Base-by-base conservation (phyloP, 1,140 invertebrate genomes). In the Zaprionus africanus region DNA sequence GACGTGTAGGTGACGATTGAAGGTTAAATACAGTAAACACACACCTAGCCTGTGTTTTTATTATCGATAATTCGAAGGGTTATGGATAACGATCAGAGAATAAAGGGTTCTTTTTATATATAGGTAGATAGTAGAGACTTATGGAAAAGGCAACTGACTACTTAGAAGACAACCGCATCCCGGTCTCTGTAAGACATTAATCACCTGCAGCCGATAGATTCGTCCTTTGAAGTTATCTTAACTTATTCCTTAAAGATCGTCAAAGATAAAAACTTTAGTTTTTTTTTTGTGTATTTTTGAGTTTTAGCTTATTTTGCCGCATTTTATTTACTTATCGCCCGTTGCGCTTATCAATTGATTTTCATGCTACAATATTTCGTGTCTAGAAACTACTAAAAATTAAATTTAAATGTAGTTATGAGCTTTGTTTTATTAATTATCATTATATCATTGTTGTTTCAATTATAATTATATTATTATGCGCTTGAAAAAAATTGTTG, bases 321-420 rank as follows among this genome's bases (percentile, higher is more conserved):
- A 78, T 67, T 85, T 84, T 80, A 82, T 87, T 85, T 78, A 86
- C 83, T 86, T 88, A 88, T 87, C 80, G 81, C 69, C 80, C 71
- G 76, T 76, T 71, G 82, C 79, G 64, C 72, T 71, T 85, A 79
- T 86, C 79, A 88, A 88, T 88, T 88, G 84, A 88, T 88, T 88
- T 87, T 88, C 84, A 85, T 90, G 81, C 84, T 88, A 88, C 84
- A 90, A 82, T 88, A 88, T 88, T 83, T 87, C 81, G 85, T 90
- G 84, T 90, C 84, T 88, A 88, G 85, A 84, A 88, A 90, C 84
- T 88, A 88, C 85, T 90, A 90, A 88, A 88, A 88, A 88, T 90
- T 90, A 90, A 88, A 88, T 90, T 88, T 90, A 88, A 88, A 90
- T 90, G 81, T 88, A 88, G 85, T 84, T 88, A 90, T 88, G 81